Evolutionary conservation across 2,113 vertebrate genomes (phyloP), one percentile per base, ranked within the genome.

Genomic region (Calcarius ornatus): DNA sequence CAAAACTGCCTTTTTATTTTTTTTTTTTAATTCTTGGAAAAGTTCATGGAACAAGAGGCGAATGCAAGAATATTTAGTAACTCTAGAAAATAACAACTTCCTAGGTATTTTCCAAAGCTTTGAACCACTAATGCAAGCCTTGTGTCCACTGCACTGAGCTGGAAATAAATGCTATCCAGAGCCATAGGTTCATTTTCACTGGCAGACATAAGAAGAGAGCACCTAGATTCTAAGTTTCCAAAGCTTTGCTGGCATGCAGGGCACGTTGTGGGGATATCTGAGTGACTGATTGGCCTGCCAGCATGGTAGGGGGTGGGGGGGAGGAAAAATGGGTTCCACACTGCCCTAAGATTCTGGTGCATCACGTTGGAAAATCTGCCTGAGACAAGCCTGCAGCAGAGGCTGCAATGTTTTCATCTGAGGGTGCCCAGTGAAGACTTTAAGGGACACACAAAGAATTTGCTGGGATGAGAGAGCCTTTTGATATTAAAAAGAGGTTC

Each of bases 71-170:
- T 76, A 87, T 90, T 81, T 68, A 94, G 78, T 92, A 85, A 90
- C 59, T 76, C 81, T 48, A 95, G 87, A 93, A 94, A 95, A 95
- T 94, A 94, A 93, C 81, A 93, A 93, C 88, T 90, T 95, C 94
- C 79, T 95, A 42, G 66, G 64, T 70, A 80, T 90, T 96, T 96
- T 97, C 85, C 92, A 83, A 93, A 77, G 30, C 51, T 94, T 92
- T 95, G 82, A 93, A 66, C 79, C 86, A 70, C 85, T 92, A 94
- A 95, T 83, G 59, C 2, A 8, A 94, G 82, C 80, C 80, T 94
- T 88, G 54, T 47, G 54, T 83, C 79, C 5, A 2, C n/a, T 83
- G 82, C 60, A 31, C 27, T 57, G 86, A 48, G 54, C 33, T 92
- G 76, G 66, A 86, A 96, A 81, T 54, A 81, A 94, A 86, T 37